Conservation (phyloP, 2,888 invertebrate species). For the Tetrapedia diversipes region DNA sequence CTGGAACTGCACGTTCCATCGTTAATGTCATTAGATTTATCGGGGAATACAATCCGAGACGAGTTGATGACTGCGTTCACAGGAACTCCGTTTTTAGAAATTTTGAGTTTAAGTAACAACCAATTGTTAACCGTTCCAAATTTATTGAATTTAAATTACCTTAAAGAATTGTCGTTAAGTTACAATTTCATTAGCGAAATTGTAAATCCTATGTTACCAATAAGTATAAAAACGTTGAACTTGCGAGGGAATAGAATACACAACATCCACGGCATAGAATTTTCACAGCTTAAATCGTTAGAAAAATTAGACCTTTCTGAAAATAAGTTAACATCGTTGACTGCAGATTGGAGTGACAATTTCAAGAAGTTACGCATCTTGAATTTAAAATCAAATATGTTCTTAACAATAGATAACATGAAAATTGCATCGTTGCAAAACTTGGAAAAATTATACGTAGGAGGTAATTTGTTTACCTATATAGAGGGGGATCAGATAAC, state of each 20-base stretch:
- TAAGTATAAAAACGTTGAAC: constrained; percentile 63
- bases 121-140: neutral
- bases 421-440: fast-evolving
- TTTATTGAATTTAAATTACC: fast-evolving
- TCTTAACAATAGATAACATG: neutral
- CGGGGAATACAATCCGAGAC: fast-evolving
- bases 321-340: constrained; percentile 60
- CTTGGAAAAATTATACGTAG: neutral
- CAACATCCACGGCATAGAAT: constrained; percentile 57
- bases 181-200: neutral
- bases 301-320: constrained; percentile 65
- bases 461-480: neutral
- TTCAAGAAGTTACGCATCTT: neutral
- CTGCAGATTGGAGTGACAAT: neutral
- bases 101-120: constrained; percentile 20
- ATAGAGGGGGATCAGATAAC: neutral
- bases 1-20: no score
- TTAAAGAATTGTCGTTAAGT: constrained; percentile 10
- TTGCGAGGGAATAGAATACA: constrained; percentile 71
- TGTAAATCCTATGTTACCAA: fast-evolving
- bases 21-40: neutral
- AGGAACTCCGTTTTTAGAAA: neutral
- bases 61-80: fast-evolving
- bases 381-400: constrained; percentile 11
- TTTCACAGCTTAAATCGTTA: constrained; percentile 46